These are phyloP conservation scores for Vireo altiloquus DNA, from an alignment of 2,113 vertebrate genomes.

Conservation along the genomic window DNA sequence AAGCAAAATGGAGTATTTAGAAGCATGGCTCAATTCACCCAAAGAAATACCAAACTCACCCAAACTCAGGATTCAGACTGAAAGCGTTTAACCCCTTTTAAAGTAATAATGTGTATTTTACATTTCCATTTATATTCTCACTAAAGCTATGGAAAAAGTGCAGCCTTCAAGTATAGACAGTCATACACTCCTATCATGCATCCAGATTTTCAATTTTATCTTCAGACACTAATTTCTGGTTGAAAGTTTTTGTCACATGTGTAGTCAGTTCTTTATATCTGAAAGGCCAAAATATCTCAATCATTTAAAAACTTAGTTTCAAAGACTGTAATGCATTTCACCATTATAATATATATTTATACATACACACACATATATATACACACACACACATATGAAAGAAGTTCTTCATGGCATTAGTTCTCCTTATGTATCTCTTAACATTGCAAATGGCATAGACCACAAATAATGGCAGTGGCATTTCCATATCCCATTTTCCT, in stretches of 20 bases:
- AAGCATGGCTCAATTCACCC: not conserved
- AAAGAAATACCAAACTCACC: not conserved
- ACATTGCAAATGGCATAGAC: not conserved
- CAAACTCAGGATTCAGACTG: not conserved
- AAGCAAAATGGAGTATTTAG: constrained; percentile 22
- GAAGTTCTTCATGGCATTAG: not conserved
- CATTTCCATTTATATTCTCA: not conserved
- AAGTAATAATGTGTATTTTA: not conserved
- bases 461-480: not conserved
- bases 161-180: not conserved
- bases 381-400: not conserved
- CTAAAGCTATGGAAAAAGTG: not conserved
- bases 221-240: not conserved
- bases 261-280: not conserved
- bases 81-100: not conserved
- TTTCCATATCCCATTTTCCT: constrained; percentile 6
- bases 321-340: not conserved
- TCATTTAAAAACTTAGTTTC: not conserved
- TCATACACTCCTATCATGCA: not conserved
- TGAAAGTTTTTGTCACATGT: not conserved
- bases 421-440: not conserved
- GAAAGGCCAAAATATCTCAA: constrained; percentile 14
- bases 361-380: not conserved
- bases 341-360: not conserved
- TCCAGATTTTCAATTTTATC: not conserved